Evolutionary conservation across 2,888 invertebrate species (phyloP).

Genomic region (Ceriagrion tenellum): DNA sequence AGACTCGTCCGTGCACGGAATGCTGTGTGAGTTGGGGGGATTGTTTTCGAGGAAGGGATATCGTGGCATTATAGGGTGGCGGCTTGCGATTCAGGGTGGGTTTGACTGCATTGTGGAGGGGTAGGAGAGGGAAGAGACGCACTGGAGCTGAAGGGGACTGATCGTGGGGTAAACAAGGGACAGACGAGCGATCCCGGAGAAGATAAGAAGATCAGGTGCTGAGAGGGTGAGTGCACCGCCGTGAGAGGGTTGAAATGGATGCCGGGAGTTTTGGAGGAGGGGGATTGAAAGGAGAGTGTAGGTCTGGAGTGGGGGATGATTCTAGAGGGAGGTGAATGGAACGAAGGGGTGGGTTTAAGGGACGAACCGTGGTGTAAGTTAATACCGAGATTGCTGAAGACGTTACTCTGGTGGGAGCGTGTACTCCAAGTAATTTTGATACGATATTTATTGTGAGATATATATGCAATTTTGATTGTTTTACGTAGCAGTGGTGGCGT

Average conservation of each 20-base stretch:
- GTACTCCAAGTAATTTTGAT: too few species aligned
- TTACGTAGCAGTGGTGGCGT: too few species aligned
- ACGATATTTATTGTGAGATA: too few species aligned
- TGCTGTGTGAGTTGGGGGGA: not conserved
- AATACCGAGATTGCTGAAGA: not conserved
- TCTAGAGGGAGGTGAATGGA: not conserved
- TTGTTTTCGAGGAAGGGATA: not conserved
- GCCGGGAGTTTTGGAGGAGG: not conserved
- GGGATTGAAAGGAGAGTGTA: not conserved
- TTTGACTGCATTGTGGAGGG: not conserved
- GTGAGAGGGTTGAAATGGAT: not conserved
- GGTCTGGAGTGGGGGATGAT: not conserved
- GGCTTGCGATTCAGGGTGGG: too few species aligned
- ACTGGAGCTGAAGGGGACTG: slow-evolving; percentile 1
- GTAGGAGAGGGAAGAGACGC: not conserved
- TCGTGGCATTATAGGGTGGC: too few species aligned
- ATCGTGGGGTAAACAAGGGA: not conserved
- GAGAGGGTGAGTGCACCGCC: not conserved
- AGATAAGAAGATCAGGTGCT: slow-evolving; percentile 6
- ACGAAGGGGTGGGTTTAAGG: not conserved
- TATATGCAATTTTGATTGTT: too few species aligned
- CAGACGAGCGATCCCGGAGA: not conserved
- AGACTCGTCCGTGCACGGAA: too few species aligned
- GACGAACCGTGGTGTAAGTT: not conserved
- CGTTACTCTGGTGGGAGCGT: not conserved